Conservation (phyloP, 2,797 vertebrate species). For the Tokudaia tokunoshimensis region DNA sequence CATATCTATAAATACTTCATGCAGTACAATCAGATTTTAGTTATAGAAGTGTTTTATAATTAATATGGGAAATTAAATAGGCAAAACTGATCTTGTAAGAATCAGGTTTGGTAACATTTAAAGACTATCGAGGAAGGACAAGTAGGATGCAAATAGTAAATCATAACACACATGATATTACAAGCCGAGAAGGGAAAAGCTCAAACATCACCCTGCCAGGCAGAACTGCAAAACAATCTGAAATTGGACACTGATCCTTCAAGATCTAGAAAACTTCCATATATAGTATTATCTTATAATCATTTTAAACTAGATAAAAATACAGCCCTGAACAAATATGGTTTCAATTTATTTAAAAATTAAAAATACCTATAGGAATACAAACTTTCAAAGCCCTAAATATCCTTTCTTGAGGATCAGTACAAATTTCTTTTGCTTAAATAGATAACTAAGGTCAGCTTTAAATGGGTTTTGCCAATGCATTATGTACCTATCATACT, state of each 20-base stretch:
- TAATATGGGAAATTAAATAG: constrained; percentile 67
- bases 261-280: constrained; percentile 60
- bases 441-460: constrained; percentile 80
- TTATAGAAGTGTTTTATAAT: constrained; percentile 65
- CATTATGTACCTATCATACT: constrained; percentile 83
- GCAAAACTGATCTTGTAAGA: constrained; percentile 66
- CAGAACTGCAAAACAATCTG: constrained; percentile 84
- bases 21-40: constrained; percentile 78
- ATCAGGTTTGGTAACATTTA: constrained; percentile 58
- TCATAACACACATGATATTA: constrained; percentile 75
- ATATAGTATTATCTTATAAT: constrained; percentile 62
- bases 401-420: constrained; percentile 86
- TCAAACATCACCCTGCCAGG: constrained; percentile 86
- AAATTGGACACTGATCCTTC: constrained; percentile 89
- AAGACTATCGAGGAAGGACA: constrained; percentile 69
- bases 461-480: constrained; percentile 79
- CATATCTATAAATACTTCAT: constrained; percentile 75
- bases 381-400: constrained; percentile 33
- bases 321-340: constrained; percentile 43
- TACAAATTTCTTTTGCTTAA: constrained; percentile 85
- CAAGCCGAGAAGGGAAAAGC: constrained; percentile 82
- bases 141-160: constrained; percentile 73
- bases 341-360: constrained; percentile 46
- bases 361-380: not conserved
- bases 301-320: constrained; percentile 57